Evolutionary conservation across 2,113 vertebrate genomes (phyloP), one percentile per base, ranked within the genome.

Genomic region (Callipepla squamata): DNA sequence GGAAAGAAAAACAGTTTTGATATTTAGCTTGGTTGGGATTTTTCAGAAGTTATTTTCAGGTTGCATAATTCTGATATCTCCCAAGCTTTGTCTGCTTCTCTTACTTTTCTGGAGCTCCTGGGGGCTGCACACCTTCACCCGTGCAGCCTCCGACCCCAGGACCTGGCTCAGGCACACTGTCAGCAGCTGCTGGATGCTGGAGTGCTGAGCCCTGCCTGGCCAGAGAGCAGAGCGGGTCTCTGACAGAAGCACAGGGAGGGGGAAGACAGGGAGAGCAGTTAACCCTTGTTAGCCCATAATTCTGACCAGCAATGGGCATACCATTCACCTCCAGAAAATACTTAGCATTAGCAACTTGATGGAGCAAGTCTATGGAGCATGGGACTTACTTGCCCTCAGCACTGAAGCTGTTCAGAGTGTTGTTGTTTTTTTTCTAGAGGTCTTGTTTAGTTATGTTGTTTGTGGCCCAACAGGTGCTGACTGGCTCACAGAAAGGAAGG

Each of bases 251-350:
- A 92, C 73, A 30, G 81, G 93, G 76, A 90, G 96, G 87, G 86
- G 93, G 94, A 92, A 93, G 89, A 72, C 58, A 75, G 65, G 73
- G 89, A 94, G 69, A 96, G 91, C 87, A 76, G 77, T 97, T 97
- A 97, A 97, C 97, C 94, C 96, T 97, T 96, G 62, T 93, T 72
- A 76, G 92, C 69, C 95, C 80, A 69, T 38, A 2, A 25, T 6
- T 73, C 22, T 1, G 61, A 32, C 44, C 80, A 22, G 83, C 25
- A 38, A n/a, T 42, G 55, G 87, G 36, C 10, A 44, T 9, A 1
- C 13, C 0, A 0, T 2, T 26, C 21, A 69, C 10, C 17, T 79
- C 16, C 7, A 16, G 74, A 40, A 47, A 72, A 2, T 18, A 28
- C 19, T 34, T 21, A 9, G 40, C 5, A 0, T 11, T 8, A 16